A percentile compares a stretch with the other conserved stretches of the same genome.
These are phyloP conservation scores for Thamnophis sirtalis DNA, from an alignment of 2,113 vertebrate genomes.

Conservation along the genomic window DNA sequence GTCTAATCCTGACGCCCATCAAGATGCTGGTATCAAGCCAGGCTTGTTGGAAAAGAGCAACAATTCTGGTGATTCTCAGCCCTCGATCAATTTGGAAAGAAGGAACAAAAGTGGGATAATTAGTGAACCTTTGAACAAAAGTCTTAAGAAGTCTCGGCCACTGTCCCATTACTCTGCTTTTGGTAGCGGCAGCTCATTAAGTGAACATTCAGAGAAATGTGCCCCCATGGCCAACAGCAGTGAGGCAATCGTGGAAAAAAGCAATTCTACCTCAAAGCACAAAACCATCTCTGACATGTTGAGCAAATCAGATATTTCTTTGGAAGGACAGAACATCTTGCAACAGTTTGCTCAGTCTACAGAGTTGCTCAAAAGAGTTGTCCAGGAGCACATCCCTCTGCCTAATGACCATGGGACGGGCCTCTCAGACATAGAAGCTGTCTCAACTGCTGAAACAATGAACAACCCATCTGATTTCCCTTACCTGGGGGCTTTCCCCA, in stretches of 20 bases:
- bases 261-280: constrained; percentile 84
- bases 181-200: constrained; percentile 78
- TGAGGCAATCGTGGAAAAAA: constrained; percentile 77
- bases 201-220: constrained; percentile 83
- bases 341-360: constrained; percentile 97
- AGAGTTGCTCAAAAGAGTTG: constrained; percentile 92
- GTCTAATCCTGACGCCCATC: constrained; percentile 81
- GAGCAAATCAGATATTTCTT: constrained; percentile 90
- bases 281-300: constrained; percentile 80
- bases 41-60: constrained; percentile 78
- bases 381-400: constrained; percentile 94
- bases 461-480: constrained; percentile 93
- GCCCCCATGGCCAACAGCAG: constrained; percentile 72
- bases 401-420: constrained; percentile 84
- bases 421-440: constrained; percentile 89
- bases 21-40: constrained; percentile 80
- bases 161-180: constrained; percentile 93
- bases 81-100: constrained; percentile 79
- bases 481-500: constrained; percentile 95
- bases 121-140: constrained; percentile 95
- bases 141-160: constrained; percentile 93
- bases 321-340: constrained; percentile 93
- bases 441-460: constrained; percentile 87
- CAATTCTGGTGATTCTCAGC: constrained; percentile 73
- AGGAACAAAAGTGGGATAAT: constrained; percentile 96